These are phyloP conservation scores for Ochropleura plecta DNA, from an alignment of 2,888 invertebrate species.

Conservation along the genomic window DNA sequence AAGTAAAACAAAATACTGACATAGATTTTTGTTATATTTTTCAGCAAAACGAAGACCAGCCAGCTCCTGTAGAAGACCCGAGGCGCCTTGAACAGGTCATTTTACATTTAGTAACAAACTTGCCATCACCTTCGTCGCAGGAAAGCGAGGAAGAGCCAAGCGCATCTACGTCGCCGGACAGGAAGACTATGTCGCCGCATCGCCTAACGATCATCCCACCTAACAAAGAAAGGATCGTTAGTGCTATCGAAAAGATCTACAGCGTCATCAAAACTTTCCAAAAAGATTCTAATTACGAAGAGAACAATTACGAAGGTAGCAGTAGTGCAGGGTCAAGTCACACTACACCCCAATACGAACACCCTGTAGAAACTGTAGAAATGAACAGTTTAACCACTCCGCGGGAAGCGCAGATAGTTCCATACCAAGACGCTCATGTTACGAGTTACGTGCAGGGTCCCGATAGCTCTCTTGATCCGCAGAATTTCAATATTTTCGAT, in stretches of 20 bases:
- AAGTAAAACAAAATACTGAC: not conserved
- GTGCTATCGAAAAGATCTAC: slow-evolving; percentile 82
- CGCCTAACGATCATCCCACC: slow-evolving; percentile 80
- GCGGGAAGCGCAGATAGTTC: slow-evolving; percentile 7
- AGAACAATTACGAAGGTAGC: not conserved
- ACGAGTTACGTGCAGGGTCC: slow-evolving; percentile 15
- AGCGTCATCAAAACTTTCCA: slow-evolving; percentile 73
- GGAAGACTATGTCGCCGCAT: slow-evolving; percentile 40
- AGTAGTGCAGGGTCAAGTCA: slow-evolving; percentile 1
- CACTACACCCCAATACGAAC: slow-evolving; percentile 9
- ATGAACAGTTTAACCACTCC: slow-evolving; percentile 1
- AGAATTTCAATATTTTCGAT: slow-evolving; percentile 7
- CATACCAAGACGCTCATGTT: slow-evolving; percentile 13
- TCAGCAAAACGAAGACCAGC: slow-evolving; percentile 68
- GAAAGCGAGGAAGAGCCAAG: slow-evolving; percentile 23
- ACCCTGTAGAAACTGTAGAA: slow-evolving; percentile 5
- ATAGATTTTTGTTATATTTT: slow-evolving; percentile 43
- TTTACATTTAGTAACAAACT: slow-evolving; percentile 89
- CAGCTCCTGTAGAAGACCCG: slow-evolving; percentile 92
- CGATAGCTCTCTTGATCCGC: not conserved
- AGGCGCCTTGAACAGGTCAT: slow-evolving; percentile 92
- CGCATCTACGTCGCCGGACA: slow-evolving; percentile 30
- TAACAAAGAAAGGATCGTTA: slow-evolving; percentile 79
- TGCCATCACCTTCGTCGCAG: slow-evolving; percentile 74
- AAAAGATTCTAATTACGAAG: slow-evolving; percentile 33